Conservation (phyloP, 2,888 invertebrate genomes). For the Xylota segnis region DNA sequence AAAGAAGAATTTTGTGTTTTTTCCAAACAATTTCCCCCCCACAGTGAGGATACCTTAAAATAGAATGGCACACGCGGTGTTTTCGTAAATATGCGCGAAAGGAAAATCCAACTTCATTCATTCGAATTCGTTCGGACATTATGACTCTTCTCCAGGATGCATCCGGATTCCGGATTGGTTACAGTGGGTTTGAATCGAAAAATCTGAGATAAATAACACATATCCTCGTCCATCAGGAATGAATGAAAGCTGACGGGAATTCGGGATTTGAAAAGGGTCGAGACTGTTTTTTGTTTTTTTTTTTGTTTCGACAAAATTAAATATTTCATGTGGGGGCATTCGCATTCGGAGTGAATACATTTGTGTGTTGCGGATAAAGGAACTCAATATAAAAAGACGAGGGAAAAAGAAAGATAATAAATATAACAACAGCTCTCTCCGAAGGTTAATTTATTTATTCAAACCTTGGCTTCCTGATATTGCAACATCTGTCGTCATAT, state of each 20-base stretch:
- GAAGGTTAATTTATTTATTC: constrained; percentile 45
- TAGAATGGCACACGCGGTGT: constrained; percentile 36
- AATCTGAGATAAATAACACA: constrained; percentile 27
- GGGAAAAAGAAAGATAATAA: neutral
- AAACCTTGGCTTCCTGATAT: constrained; percentile 20
- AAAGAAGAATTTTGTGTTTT: constrained; percentile 4
- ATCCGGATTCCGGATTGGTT: neutral
- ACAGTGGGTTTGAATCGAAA: neutral
- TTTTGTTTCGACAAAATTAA: constrained; percentile 33
- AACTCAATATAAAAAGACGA: neutral
- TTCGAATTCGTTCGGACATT: too few species aligned
- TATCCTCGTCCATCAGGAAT: constrained; percentile 32
- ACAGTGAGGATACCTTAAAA: constrained; percentile 3
- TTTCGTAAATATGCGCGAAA: constrained; percentile 16
- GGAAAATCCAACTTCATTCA: constrained; percentile 21
- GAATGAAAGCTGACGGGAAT: constrained; percentile 32
- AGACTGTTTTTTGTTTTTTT: neutral
- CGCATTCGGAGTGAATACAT: constrained; percentile 8
- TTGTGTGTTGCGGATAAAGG: constrained; percentile 6
- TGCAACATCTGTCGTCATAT: constrained; percentile 35
- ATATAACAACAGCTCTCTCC: neutral
- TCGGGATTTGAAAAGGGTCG: constrained; percentile 44
- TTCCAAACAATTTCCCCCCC: neutral
- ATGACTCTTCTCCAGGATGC: too few species aligned
- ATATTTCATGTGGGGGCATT: constrained; percentile 24